Evolutionary conservation across 2,797 vertebrate species (phyloP), one percentile per base, ranked within the genome.

Genomic region (Semotilus atromaculatus): DNA sequence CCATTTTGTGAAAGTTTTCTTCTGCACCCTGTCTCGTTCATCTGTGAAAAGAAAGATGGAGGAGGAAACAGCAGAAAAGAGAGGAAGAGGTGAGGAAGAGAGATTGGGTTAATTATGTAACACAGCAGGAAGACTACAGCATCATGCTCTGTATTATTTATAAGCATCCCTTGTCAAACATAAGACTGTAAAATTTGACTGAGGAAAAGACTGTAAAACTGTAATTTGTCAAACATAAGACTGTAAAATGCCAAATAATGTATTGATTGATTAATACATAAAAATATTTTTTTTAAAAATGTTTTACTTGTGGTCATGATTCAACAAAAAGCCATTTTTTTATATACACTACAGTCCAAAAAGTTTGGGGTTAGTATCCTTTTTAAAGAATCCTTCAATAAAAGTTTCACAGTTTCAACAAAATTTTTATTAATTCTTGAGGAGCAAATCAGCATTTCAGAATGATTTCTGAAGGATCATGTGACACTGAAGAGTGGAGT

Each of bases 1-100:
- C 98, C 98, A 99, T 94, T 99, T 99, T n/a, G 98, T 99, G 94
- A 99, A 99, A 3, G 98, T 99, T 94, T 99, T 99, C 96, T 99
- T 99, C 95, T 99, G 98, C 89, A 99, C 98, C 85, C 98, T 92
- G 94, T 99, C 98, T 87, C 98, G 96, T 92, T 99, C 98, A 96
- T 99, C 98, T 99, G 93, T 78, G 92, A 85, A 88, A 88, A 86
- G 91, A 90, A 90, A 81, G 75, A 79, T 7, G 62, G 72, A 75
- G 43, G 48, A 70, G 43, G 36, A 58, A 34, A 43, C 26, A 34
- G 36, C 18, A 66, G 76, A 85, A 36, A 29, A 45, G 40, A 66
- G n/a, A 73, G 53, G 81, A 84, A 74, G 53, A 75, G 75, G 29
- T 3, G 34, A 45, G 7, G 43, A 38, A 73, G 34, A 86, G 75